A percentile compares a stretch with the other conserved stretches of the same genome.
phyloP scores from a whole-genome alignment of 2,797 vertebrate genomes.

The Picus viridis region DNA sequence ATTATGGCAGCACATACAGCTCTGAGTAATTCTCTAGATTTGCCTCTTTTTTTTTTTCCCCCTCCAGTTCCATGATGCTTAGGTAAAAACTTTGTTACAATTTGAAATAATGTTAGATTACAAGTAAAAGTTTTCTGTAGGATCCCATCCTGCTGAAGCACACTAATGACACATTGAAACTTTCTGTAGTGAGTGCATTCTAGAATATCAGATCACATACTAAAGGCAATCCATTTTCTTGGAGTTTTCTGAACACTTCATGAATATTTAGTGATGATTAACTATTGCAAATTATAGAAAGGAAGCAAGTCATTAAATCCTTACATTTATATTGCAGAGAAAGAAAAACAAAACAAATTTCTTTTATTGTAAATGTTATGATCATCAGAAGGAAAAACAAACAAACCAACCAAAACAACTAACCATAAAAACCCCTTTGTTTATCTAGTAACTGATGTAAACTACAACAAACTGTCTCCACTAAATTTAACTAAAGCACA shows the following conservation, averaged over 20 bases:
- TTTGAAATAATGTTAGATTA: neutral
- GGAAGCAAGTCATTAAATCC: neutral
- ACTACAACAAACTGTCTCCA: neutral
- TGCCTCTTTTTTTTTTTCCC: neutral
- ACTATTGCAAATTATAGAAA: neutral
- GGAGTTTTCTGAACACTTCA: constrained; percentile 4
- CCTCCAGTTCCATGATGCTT: neutral
- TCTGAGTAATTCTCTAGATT: neutral
- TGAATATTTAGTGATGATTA: neutral
- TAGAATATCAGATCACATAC: neutral
- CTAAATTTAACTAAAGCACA: neutral
- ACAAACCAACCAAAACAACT: neutral
- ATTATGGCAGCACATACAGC: neutral
- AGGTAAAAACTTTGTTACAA: neutral
- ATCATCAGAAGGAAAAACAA: neutral
- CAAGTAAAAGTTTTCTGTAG: neutral
- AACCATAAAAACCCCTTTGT: neutral
- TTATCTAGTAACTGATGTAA: neutral
- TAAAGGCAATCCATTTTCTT: neutral
- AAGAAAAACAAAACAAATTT: neutral
- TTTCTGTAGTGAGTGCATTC: neutral
- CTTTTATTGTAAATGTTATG: neutral
- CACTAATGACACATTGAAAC: neutral
- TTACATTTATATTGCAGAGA: neutral
- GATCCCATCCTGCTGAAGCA: constrained; percentile 1